Evolutionary conservation across 2,113 vertebrate genomes (phyloP), one percentile per base, ranked within the genome.

Genomic region (Paradoxurus hermaphroditus): DNA sequence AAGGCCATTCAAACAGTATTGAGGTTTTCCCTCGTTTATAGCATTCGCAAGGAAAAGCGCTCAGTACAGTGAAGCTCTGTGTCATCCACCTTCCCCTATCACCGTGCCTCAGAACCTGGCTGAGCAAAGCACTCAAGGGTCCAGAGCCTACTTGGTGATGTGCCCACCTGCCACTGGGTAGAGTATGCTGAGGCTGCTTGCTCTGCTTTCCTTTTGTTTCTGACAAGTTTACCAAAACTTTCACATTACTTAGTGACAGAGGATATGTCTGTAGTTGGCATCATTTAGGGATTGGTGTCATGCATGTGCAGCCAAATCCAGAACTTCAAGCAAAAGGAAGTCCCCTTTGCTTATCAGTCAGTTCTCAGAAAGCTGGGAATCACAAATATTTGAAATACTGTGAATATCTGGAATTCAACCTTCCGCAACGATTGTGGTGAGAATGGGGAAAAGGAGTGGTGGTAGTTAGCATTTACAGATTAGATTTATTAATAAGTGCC

Each of bases 1-100:
- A 94, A 94, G 93, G 91, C 84, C 39, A 96, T 98, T 59, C 34
- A 44, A 1, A 18, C 0, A 16, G 79, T 16, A 92, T 0, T 90
- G 94, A 94, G 2, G 94, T 56, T 29, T 93, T 44, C 53, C 68
- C 68, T 86, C n/a, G 68, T 86, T 94, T n/a, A 23, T 86, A 96
- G 36, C 89, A 89, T 73, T 41, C 3, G 21, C 51, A 88, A 88
- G 90, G 49, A 44, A 93, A 88, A 79, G 81, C 4, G 10, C 16
- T 68, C 7, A 27, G 86, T 39, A 16, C 1, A 16, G 41, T 36
- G 29, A 4, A 15, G 68, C 0, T 25, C 6, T 7, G n/a, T 62
- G 14, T 85, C 59, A 34, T 11, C 31, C 46, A 21, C 53, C 16
- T 39, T 67, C 88, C 91, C 94, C 86, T 36, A 14, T 2, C 21